A percentile compares a stretch with the other conserved stretches of the same genome.
Evolutionary conservation across 2,113 vertebrate species (phyloP).

Genomic region (Cyprinodon variegatus): DNA sequence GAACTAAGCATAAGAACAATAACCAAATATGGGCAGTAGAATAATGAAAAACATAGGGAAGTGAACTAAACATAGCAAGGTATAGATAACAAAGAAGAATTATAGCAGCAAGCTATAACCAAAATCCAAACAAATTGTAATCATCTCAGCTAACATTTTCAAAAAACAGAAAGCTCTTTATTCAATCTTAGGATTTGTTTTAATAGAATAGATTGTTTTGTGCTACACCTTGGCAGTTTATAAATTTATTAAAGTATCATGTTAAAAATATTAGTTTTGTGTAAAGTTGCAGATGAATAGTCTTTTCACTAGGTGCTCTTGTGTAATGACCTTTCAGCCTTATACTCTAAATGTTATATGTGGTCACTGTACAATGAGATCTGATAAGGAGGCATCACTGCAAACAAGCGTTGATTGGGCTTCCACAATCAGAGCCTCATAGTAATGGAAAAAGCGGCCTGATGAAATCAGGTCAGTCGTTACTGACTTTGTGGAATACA

Average conservation of each 20-base stretch:
- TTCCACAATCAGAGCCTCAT: background rate
- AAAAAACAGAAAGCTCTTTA: background rate
- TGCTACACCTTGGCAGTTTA: background rate
- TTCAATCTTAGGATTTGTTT: background rate
- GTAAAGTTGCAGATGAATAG: background rate
- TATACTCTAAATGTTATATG: background rate
- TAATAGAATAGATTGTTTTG: background rate
- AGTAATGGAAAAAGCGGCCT: background rate
- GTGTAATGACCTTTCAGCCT: background rate
- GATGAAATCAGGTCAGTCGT: conserved; percentile 1
- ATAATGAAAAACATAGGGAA: background rate
- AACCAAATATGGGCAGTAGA: too few species aligned
- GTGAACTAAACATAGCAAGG: background rate
- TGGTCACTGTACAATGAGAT: background rate
- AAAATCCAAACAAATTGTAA: background rate
- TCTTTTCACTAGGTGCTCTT: background rate
- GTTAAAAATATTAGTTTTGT: background rate
- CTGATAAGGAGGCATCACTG: background rate
- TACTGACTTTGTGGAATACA: background rate
- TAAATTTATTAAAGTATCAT: background rate
- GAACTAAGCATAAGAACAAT: too few species aligned
- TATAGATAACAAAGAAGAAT: background rate
- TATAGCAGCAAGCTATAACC: background rate
- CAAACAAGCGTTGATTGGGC: background rate
- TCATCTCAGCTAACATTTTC: background rate